Evolutionary conservation across 2,888 invertebrate species (phyloP), one percentile per base, ranked within the genome.

Genomic region (Lasioglossum pauxillum): DNA sequence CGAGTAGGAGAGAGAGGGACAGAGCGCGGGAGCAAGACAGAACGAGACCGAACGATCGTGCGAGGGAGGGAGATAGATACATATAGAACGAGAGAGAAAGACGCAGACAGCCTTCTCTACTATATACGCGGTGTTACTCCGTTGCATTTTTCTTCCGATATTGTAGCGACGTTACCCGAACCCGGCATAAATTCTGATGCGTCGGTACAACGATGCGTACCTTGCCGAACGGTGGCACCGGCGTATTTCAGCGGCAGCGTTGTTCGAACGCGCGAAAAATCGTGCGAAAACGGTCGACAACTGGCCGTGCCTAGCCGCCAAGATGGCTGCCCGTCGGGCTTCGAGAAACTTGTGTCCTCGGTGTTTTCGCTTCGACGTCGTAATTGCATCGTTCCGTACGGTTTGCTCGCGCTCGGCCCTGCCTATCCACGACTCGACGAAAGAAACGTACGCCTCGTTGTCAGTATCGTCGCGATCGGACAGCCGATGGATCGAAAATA

Each of bases 251-350:
- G 14, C n/a, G 46, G 41, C 74, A 76, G 49, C 46, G 46, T 78
- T 53, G 46, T 75, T 46, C 49, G 64, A 72, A 71, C 81, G 83
- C 84, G 87, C 83, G 83, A 84, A 88, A 85, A 84, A 74, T 82
- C 79, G 67, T 84, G 74, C 86, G 85, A 83, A 71, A 87, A 89
- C 87, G 71, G 41, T 57, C 80, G 87, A 83, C 85, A 82, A 78
- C 83, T 86, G 88, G 72, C 79, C 86, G 90, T 88, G 86, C 87
- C 89, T 90, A 90, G 88, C 90, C 94, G 88, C 90, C 94, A 94
- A 94, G 92, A 94, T 94, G 94, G 94, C 94, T 94, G 93, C 94
- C 93, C 93, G 93, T 92, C 94, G 93, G 91, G 92, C 89, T 90
- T 92, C 91, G 91, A 93, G 91, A 92, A 91, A 86, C 85, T 91